Percentiles rank a stretch among this genome's conserved stretches.
Conservation (phyloP, 2,113 vertebrate genomes). For the Puffinus mauretanicus region DNA sequence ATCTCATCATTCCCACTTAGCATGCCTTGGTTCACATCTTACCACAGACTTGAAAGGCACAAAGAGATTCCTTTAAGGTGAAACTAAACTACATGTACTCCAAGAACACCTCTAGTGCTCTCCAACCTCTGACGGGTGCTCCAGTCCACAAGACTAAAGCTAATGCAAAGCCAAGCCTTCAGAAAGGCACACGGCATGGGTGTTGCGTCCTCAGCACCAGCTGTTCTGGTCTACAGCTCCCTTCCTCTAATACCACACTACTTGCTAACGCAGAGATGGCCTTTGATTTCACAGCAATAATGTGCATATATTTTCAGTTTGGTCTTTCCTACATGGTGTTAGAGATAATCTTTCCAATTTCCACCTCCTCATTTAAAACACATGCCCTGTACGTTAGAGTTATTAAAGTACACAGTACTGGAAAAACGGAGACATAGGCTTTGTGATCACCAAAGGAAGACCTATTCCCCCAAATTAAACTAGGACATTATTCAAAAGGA, state of each 20-base stretch:
- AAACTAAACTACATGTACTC: neutral
- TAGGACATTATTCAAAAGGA: neutral
- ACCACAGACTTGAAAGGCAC: neutral
- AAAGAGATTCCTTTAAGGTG: neutral
- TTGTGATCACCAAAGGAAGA: neutral
- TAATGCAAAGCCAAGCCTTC: neutral
- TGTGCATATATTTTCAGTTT: neutral
- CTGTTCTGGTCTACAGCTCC: neutral
- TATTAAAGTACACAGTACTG: neutral
- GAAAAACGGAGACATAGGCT: neutral
- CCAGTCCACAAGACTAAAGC: neutral
- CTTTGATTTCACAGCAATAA: neutral
- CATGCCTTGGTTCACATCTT: neutral
- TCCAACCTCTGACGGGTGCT: neutral
- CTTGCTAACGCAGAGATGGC: neutral
- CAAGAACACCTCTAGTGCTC: neutral
- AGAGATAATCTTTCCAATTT: neutral
- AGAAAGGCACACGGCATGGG: neutral
- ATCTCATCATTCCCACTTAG: neutral
- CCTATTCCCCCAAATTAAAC: neutral
- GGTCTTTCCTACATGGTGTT: neutral
- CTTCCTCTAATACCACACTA: neutral
- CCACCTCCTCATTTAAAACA: neutral
- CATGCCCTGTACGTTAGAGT: fast-evolving
- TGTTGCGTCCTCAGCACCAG: neutral